These are phyloP conservation scores for Sebastes ruberrimus DNA, from an alignment of 2,797 vertebrate genomes.

Conservation along the genomic window DNA sequence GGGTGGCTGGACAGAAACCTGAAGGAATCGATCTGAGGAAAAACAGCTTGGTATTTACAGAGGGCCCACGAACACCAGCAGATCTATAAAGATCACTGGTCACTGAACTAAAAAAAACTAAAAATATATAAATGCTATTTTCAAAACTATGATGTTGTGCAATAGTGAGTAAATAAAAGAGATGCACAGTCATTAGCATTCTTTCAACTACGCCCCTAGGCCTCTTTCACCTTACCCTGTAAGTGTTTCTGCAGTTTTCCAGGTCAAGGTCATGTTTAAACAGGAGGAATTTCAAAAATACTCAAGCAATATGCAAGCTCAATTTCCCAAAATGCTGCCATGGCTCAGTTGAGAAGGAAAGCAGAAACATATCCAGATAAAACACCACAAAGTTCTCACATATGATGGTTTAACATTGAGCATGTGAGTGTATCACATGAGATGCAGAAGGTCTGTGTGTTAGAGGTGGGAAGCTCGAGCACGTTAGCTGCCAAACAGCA, in stretches of 20 bases:
- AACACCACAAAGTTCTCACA: not conserved
- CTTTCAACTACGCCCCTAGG: not conserved
- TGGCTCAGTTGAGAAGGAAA: not conserved
- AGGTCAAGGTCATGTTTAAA: not conserved
- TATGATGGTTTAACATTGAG: not conserved
- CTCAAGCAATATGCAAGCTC: not conserved
- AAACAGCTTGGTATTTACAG: not conserved
- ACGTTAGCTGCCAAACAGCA: not conserved
- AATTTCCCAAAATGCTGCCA: not conserved
- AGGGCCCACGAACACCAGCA: not conserved
- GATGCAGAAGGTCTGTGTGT: not conserved
- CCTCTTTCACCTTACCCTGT: not conserved
- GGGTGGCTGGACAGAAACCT: not conserved
- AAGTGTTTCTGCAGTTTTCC: not conserved
- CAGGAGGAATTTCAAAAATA: not conserved
- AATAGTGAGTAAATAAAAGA: not conserved
- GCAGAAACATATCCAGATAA: not conserved
- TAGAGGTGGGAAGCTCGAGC: not conserved
- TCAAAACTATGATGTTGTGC: not conserved
- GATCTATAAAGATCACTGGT: not conserved
- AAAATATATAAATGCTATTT: not conserved
- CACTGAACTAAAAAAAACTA: not conserved
- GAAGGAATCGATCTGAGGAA: not conserved
- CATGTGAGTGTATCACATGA: not conserved
- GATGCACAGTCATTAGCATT: not conserved